Evolutionary conservation across 2,888 invertebrate species (phyloP).

Genomic region (Trichopria drosophilae): DNA sequence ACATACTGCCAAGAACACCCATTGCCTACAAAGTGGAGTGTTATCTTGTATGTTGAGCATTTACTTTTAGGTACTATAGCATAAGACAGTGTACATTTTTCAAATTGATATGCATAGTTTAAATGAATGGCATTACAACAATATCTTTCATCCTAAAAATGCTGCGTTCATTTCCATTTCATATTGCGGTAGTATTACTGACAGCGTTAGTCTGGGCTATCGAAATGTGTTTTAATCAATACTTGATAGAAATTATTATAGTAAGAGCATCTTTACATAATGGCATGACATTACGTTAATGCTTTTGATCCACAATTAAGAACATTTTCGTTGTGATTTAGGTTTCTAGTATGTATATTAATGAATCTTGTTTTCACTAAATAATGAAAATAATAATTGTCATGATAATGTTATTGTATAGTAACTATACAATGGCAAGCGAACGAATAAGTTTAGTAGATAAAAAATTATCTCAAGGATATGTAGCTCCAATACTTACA

Average conservation of each 20-base stretch:
- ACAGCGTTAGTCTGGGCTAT: too few species aligned
- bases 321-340: conserved; percentile 16
- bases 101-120: too few species aligned
- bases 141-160: too few species aligned
- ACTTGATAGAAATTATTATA: too few species aligned
- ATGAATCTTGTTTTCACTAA: conserved; percentile 17
- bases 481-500: conserved; percentile 21
- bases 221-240: too few species aligned
- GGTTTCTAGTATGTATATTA: conserved; percentile 15
- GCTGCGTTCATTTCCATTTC: too few species aligned
- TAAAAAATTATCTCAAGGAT: conserved; percentile 21
- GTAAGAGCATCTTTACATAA: too few species aligned
- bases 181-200: too few species aligned
- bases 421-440: conserved; percentile 17
- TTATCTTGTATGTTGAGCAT: conserved; percentile 18
- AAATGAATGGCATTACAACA: too few species aligned
- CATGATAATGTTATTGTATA: conserved; percentile 17
- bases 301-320: conserved; percentile 9
- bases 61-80: too few species aligned
- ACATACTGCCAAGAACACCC: conserved; percentile 19
- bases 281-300: conserved; percentile 13
- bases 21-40: conserved; percentile 13
- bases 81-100: too few species aligned
- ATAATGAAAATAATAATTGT: conserved; percentile 18
- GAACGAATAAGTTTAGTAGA: conserved; percentile 18